Evolutionary conservation across 2,113 vertebrate genomes (phyloP).

Genomic region (Alligator sinensis): DNA sequence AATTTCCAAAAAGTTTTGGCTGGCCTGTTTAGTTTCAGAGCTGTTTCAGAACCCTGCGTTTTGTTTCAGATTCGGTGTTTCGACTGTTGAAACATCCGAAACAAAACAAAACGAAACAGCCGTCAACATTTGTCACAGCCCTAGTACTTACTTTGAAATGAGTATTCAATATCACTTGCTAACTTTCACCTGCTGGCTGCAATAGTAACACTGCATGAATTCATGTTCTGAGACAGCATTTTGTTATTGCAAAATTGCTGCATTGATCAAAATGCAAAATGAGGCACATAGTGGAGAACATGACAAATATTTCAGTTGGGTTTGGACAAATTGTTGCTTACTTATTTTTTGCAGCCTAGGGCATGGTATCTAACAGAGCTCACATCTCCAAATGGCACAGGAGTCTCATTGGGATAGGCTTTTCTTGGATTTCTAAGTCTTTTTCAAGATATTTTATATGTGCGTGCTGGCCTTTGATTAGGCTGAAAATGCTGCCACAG

Average conservation of each 20-base stretch:
- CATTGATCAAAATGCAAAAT: background rate
- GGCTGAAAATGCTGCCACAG: fast-evolving
- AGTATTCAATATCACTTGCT: background rate
- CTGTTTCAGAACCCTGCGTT: too few species aligned
- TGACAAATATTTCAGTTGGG: background rate
- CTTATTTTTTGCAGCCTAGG: background rate
- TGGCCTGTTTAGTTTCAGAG: too few species aligned
- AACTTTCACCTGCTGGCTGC: background rate
- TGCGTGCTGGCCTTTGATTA: background rate
- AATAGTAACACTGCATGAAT: background rate
- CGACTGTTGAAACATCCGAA: too few species aligned
- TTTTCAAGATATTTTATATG: background rate
- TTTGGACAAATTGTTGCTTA: background rate
- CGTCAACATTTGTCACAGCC: too few species aligned
- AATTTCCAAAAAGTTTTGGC: too few species aligned
- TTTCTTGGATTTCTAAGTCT: background rate
- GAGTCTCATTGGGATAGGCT: background rate
- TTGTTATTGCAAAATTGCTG: background rate
- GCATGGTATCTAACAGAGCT: background rate
- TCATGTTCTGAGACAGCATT: fast-evolving
- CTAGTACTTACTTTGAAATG: background rate
- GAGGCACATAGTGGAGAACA: background rate
- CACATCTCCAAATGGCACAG: background rate
- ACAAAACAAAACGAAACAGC: too few species aligned
- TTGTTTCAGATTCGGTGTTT: too few species aligned